A percentile compares a stretch with the other conserved stretches of the same genome.
Conservation (phyloP, 2,113 vertebrate genomes). For the Forbesichthys papilliferus region DNA sequence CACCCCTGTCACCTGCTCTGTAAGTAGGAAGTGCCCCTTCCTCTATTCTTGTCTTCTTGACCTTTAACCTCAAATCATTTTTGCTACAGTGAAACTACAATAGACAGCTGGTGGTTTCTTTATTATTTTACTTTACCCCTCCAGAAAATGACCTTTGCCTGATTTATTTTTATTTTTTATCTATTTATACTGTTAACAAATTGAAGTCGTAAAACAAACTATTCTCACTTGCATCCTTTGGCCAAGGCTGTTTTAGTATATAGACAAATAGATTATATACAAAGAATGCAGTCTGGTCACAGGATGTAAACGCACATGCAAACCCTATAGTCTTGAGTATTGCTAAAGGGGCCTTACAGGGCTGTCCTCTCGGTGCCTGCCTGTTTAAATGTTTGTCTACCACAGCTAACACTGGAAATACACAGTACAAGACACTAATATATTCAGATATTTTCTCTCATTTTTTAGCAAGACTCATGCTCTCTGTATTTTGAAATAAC, state of each 20-base stretch:
- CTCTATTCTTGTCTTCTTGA: constrained; percentile 73
- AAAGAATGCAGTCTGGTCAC: neutral
- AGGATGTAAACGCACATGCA: constrained; percentile 62
- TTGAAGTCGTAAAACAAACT: constrained; percentile 27
- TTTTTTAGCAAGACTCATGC: too few species aligned
- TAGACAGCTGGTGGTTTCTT: constrained; percentile 11
- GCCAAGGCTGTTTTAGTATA: constrained; percentile 7
- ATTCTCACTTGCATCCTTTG: constrained; percentile 55
- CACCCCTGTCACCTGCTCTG: constrained; percentile 94
- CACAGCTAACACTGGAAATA: constrained; percentile 63
- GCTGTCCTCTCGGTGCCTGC: constrained; percentile 95
- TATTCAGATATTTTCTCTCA: neutral
- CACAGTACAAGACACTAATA: constrained; percentile 38
- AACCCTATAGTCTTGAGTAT: constrained; percentile 14
- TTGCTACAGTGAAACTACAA: constrained; percentile 55
- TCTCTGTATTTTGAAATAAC: too few species aligned
- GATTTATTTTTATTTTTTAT: neutral
- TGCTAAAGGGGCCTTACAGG: constrained; percentile 82
- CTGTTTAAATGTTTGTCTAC: constrained; percentile 73
- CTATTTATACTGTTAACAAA: constrained; percentile 41
- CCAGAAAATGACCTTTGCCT: constrained; percentile 1
- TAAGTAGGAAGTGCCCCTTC: constrained; percentile 97
- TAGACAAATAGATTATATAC: constrained; percentile 8
- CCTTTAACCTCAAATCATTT: constrained; percentile 53
- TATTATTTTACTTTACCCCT: constrained; percentile 19